Conservation (phyloP, 2,888 invertebrate genomes). For the Holacanthella duospinosa region DNA sequence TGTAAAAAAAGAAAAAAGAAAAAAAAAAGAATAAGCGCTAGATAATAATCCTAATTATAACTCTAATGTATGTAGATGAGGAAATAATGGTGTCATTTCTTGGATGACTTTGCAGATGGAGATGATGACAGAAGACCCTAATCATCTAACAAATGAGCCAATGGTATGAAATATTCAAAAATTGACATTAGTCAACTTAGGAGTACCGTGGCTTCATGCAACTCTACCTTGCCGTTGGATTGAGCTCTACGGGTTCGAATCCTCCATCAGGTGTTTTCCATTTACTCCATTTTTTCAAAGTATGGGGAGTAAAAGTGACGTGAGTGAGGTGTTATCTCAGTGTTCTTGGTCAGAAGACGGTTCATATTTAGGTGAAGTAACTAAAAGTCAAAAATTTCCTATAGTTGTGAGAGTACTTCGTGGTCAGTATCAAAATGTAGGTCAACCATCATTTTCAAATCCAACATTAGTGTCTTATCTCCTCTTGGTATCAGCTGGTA, state of each 20-base stretch:
- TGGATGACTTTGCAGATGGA: constrained; percentile 15
- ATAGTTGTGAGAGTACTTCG: constrained; percentile 83
- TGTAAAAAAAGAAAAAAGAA: not conserved
- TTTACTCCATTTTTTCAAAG: too few relatives aligned
- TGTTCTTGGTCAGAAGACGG: constrained; percentile 65
- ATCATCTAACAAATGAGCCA: not conserved
- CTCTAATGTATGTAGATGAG: constrained; percentile 1
- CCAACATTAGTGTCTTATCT: constrained; percentile 78
- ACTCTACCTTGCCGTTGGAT: too few relatives aligned
- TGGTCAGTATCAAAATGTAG: constrained; percentile 84
- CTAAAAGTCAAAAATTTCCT: constrained; percentile 60
- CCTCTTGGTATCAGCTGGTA: constrained; percentile 71
- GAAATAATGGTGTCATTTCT: constrained; percentile 11
- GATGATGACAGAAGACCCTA: constrained; percentile 2
- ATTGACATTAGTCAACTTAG: too few relatives aligned
- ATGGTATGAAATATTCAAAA: too few relatives aligned
- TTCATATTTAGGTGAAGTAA: constrained; percentile 58
- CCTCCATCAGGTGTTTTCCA: too few relatives aligned
- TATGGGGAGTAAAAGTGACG: constrained; percentile 50
- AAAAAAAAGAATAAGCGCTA: not conserved
- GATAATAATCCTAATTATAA: not conserved
- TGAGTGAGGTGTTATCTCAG: constrained; percentile 77
- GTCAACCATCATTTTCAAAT: constrained; percentile 75
- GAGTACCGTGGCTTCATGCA: too few relatives aligned
- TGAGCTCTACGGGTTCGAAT: too few relatives aligned